A percentile compares a stretch with the other conserved stretches of the same genome.
These are phyloP conservation scores for Zenarchopterus dispar DNA, from an alignment of 2,797 vertebrate species.

Conservation along the genomic window DNA sequence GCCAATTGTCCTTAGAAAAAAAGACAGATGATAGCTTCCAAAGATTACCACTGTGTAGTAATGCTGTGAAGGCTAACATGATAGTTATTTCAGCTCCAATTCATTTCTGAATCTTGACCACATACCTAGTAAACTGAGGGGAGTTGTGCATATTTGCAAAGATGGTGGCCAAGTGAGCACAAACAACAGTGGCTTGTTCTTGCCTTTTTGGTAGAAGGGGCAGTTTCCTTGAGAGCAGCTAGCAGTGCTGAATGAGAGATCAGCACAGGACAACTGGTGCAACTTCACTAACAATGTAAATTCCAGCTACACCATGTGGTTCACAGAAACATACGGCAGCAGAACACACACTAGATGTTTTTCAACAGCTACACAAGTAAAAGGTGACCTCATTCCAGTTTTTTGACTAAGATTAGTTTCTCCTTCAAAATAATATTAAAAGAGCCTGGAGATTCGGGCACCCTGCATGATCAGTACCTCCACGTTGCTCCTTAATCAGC, in stretches of 20 bases:
- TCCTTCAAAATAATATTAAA: no score
- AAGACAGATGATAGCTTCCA: conserved; percentile 8
- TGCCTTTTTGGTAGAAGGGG: conserved; percentile 58
- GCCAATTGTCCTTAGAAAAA: conserved; percentile 6
- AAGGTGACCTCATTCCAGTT: no score
- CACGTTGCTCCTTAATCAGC: no score
- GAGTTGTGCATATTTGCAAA: conserved; percentile 67
- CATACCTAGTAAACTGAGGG: conserved; percentile 60
- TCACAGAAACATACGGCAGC: conserved; percentile 29
- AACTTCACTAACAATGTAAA: conserved; percentile 52
- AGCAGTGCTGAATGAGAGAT: conserved; percentile 62
- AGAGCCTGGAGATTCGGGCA: no score
- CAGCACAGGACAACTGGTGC: conserved; percentile 38
- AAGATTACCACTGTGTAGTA: conserved; percentile 36
- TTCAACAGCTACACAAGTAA: no score
- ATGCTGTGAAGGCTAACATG: conserved; percentile 48
- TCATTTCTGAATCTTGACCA: conserved; percentile 72
- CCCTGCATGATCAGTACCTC: no score
- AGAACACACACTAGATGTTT: background rate
- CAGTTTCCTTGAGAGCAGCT: conserved; percentile 65
- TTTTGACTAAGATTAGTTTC: no score
- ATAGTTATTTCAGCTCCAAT: conserved; percentile 79
- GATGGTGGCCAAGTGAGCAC: conserved; percentile 72
- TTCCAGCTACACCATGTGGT: conserved; percentile 45
- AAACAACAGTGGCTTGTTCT: conserved; percentile 79